Evolutionary conservation across 2,113 vertebrate genomes (phyloP), one percentile per base, ranked within the genome.

Genomic region (Psittacula cyanocephala): DNA sequence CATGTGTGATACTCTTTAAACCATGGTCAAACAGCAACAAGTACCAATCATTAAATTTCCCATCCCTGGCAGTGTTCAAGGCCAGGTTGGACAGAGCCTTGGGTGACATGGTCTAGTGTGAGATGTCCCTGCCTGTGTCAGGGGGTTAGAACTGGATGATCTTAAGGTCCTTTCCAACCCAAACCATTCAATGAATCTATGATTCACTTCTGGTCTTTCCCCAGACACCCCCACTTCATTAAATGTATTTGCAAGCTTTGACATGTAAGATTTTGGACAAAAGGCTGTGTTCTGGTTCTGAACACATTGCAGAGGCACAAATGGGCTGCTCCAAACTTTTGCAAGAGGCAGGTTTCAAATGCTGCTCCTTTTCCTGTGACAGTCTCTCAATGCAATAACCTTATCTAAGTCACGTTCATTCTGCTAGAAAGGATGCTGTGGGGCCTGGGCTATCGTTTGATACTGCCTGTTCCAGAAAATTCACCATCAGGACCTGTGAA

Each of bases 291-390:
- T 93, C 53, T 43, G 47, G 22, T 71, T 89, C n/a, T 72, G 75
- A 71, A 47, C 22, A 19, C 31, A 27, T 0, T 37, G 43, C 27
- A 62, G 60, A 49, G 9, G 15, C 33, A 59, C 55, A 37, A 39
- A 85, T 20, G 24, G 0, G 0, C 59, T 35, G 11, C 35, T 72
- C 23, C 2, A 14, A 31, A 17, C 20, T 39, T 55, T 76, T 29
- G 35, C 72, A 53, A 46, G 12, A 19, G 18, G 11, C 3, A 49
- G 12, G 43, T 23, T 47, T 69, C 4, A 0, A 82, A 47, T 0
- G 3, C 25, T 33, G 37, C 18, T 69, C 39, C 65, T 68, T 11
- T 27, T 67, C 64, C 27, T 47, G 8, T 37, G 29, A 47, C 18
- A 29, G 17, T 41, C 50, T 81, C 74, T 59, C 2, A 0, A 43